Evolutionary conservation across 2,888 invertebrate genomes (phyloP).

Genomic region (Drosophila formosana): DNA sequence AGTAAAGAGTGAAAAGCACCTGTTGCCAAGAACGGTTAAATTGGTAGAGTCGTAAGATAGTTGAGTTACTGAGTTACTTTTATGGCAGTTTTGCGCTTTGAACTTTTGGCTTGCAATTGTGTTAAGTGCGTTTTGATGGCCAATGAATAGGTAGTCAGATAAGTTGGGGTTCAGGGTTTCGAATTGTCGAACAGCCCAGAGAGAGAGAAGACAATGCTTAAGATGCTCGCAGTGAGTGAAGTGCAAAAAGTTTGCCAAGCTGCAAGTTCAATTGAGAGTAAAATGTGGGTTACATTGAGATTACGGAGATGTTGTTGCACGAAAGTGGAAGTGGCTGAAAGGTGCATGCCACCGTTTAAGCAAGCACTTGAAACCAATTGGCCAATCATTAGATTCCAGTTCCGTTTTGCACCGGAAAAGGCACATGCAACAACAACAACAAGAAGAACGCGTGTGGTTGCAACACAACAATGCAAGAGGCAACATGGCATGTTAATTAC

Average conservation of each 20-base stretch:
- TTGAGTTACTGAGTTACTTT: conserved; percentile 67
- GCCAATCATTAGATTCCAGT: conserved; percentile 19
- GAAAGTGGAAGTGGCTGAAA: neutral
- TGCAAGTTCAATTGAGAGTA: conserved; percentile 35
- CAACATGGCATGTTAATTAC: conserved; percentile 65
- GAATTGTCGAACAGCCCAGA: conserved; percentile 30
- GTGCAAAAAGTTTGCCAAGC: conserved; percentile 13
- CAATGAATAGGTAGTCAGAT: conserved; percentile 55
- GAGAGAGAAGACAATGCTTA: conserved; percentile 24
- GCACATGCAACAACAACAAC: neutral
- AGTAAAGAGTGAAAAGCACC: conserved; percentile 48
- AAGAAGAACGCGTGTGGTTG: neutral
- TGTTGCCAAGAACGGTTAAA: conserved; percentile 44
- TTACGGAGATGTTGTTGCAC: conserved; percentile 6
- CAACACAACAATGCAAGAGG: conserved; percentile 25
- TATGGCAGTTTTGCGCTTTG: conserved; percentile 68
- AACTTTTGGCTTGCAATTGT: conserved; percentile 77
- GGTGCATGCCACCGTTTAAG: conserved; percentile 7
- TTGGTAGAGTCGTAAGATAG: conserved; percentile 10
- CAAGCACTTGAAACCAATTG: conserved; percentile 30
- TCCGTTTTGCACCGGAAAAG: conserved; percentile 21
- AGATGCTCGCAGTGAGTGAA: conserved; percentile 9
- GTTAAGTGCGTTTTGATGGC: conserved; percentile 78
- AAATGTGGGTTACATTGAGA: conserved; percentile 17
- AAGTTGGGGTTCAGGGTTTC: conserved; percentile 17